A percentile compares a stretch with the other conserved stretches of the same genome.
Conservation (phyloP, 2,797 vertebrate genomes). For the Sus cebifrons region DNA sequence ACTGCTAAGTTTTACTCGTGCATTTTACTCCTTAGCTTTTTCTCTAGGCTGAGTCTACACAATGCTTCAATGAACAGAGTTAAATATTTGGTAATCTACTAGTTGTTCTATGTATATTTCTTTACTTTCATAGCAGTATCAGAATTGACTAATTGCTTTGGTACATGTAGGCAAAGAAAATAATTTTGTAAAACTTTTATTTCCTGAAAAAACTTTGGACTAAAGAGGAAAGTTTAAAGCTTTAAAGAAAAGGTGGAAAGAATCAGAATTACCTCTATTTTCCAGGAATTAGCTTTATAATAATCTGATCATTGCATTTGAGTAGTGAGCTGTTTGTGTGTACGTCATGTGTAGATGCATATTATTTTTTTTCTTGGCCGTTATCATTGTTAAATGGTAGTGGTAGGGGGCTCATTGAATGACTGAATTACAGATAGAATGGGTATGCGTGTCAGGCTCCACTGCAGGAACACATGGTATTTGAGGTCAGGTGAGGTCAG, state of each 20-base stretch:
- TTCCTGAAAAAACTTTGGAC: conserved; percentile 19
- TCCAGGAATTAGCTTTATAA: conserved; percentile 6
- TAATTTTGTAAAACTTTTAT: conserved; percentile 12
- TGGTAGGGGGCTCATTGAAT: background rate
- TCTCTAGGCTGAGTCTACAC: background rate
- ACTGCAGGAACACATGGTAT: conserved; percentile 41
- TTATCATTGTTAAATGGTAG: background rate
- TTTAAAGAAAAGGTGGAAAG: background rate
- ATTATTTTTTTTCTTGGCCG: background rate
- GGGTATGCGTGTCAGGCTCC: background rate
- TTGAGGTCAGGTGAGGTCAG: conserved; percentile 67
- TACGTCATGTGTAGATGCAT: background rate
- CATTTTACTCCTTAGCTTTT: conserved; percentile 28
- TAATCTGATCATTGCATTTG: background rate
- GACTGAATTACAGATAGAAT: background rate
- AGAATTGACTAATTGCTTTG: background rate
- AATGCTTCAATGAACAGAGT: background rate
- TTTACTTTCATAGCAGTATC: conserved; percentile 42
- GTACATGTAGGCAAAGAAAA: background rate
- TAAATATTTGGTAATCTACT: conserved; percentile 2
- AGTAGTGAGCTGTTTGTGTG: background rate
- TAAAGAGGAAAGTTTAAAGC: conserved; percentile 19
- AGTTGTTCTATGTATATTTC: background rate
- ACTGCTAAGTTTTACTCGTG: conserved; percentile 31
- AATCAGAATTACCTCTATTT: conserved; percentile 9